Conservation (phyloP, 2,113 vertebrate species). For the Butorides virescens region DNA sequence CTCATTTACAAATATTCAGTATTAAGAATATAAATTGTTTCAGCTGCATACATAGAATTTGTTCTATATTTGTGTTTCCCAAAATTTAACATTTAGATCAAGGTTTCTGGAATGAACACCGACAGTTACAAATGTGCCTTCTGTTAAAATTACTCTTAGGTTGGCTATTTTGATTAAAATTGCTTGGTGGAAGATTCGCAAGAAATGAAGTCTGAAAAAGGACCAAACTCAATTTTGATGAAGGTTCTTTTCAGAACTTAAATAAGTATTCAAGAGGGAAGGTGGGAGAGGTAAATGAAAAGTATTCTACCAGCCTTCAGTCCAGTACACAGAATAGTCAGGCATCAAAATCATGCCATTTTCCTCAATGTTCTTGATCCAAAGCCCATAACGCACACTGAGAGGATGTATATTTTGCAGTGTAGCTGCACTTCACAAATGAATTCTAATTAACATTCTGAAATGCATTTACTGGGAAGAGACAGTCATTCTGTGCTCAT, state of each 20-base stretch:
- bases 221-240: conserved; percentile 1
- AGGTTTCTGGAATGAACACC: not conserved
- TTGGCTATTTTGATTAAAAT: conserved; percentile 18
- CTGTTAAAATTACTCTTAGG: conserved; percentile 10
- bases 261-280: not conserved
- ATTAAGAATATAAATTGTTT: conserved; percentile 16
- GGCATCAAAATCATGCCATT: not conserved
- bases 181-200: not conserved
- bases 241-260: not conserved
- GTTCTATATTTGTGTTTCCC: not conserved
- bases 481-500: not conserved
- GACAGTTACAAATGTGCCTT: conserved; percentile 36
- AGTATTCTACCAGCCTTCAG: not conserved
- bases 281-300: not conserved
- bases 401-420: not conserved
- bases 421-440: not conserved
- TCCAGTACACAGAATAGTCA: not conserved
- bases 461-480: not conserved
- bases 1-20: not conserved
- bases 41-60: not conserved
- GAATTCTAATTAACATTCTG: not conserved
- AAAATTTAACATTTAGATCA: not conserved
- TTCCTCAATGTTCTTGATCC: not conserved
- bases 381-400: not conserved
- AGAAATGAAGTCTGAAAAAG: conserved; percentile 39